Base-by-base conservation (phyloP, 2,888 invertebrate genomes). In the Ophonus ardosiacus region DNA sequence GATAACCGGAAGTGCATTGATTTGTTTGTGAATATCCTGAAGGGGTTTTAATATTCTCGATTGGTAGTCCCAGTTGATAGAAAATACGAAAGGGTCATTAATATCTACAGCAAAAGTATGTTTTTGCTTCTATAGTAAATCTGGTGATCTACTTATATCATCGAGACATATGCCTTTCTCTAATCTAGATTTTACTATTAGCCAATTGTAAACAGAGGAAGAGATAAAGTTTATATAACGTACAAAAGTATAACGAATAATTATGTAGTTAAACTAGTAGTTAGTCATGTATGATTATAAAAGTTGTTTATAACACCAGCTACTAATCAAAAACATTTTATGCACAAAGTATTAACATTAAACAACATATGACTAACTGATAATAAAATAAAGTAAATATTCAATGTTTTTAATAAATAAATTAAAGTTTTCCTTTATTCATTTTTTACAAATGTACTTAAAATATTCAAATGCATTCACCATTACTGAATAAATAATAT, bases 1-100 rank as follows among this genome's bases (percentile, higher is more conserved):
- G 71, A 74, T 74, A 74, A 74, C 68, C 31, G 68, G 71, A 74
- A 74, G 71, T 68, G 71, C 71, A 74, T 43, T 74, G 71, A 74
- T 74, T 74, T 43, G 71, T 74, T 43, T 74, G 71, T 18, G 43
- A 68, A 68, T 68, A 68, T 68, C n/a, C 68, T 38, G 40, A 43
- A 74, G 71, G 51, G 71, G 71, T 74, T 43, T 74, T 43, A 74
- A 74, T 74, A 74, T 74, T 43, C 43, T 43, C 31, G 18, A 74
- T 74, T 74, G 71, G 40, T 71, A 71, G n/a, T 17, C 40, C 15
- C 1, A 17, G 68, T 71, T 71, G 68, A 74, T 74, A 74, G 71
- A 74, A 74, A 40, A 74, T 68, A n/a, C 1, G 31, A 63, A 63
- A 24, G 24, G 24, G 13, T 1, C 63, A 63, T 63, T 31, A 63